A percentile compares a stretch with the other conserved stretches of the same genome.
These are phyloP conservation scores for Acanthoscelides obtectus DNA, from an alignment of 2,888 invertebrate species.

Conservation along the genomic window DNA sequence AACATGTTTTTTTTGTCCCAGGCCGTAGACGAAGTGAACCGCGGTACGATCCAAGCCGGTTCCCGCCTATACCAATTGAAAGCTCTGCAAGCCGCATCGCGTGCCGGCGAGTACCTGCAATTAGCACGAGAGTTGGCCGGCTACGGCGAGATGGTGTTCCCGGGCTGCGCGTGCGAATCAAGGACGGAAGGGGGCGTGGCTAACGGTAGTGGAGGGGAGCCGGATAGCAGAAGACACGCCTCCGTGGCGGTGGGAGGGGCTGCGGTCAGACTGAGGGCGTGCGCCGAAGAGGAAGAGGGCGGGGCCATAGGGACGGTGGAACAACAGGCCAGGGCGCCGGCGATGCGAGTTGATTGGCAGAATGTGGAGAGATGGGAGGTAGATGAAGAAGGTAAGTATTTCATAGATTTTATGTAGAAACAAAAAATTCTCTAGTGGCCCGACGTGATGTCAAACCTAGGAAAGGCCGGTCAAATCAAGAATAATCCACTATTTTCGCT, in stretches of 20 bases:
- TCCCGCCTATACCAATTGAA: constrained; percentile 94
- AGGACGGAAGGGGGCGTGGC: constrained; percentile 80
- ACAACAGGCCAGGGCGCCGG: constrained; percentile 48
- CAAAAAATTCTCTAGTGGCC: too few species aligned
- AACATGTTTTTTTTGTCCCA: constrained; percentile 30
- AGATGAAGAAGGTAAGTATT: constrained; percentile 69
- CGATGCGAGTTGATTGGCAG: constrained; percentile 56
- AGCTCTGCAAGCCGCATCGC: constrained; percentile 85
- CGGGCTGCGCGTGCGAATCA: constrained; percentile 89
- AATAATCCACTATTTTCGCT: too few species aligned
- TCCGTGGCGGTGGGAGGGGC: constrained; percentile 52
- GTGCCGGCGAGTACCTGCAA: constrained; percentile 81
- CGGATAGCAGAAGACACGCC: constrained; percentile 64
- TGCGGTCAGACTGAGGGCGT: constrained; percentile 74
- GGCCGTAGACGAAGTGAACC: constrained; percentile 93
- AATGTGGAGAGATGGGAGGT: constrained; percentile 80
- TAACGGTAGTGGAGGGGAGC: constrained; percentile 52
- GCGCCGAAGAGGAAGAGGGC: constrained; percentile 78
- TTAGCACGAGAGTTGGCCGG: constrained; percentile 83
- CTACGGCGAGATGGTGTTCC: constrained; percentile 91
- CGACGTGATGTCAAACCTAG: too few species aligned
- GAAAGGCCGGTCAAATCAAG: too few species aligned
- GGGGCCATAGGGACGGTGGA: constrained; percentile 76
- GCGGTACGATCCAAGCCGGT: constrained; percentile 85
- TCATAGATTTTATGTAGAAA: too few species aligned